Conservation (phyloP, 2,888 invertebrate genomes). For the Macrosiphum euphorbiae region DNA sequence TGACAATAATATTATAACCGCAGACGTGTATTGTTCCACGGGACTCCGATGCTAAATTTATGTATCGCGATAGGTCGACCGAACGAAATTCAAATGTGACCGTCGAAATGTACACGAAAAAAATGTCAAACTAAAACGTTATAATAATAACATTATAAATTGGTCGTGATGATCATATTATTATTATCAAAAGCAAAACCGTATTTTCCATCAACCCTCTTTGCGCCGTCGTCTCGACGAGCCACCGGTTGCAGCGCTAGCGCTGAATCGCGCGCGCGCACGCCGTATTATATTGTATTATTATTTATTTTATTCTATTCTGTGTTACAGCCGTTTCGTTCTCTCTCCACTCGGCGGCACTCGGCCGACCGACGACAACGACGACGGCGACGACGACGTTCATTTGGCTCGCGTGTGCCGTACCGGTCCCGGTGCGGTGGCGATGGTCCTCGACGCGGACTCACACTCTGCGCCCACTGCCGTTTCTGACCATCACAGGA, state of each 20-base stretch:
- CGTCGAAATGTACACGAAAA: not conserved
- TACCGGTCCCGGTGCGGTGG: not conserved
- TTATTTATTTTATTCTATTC: not conserved
- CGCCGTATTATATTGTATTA: not conserved
- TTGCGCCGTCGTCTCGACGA: not conserved
- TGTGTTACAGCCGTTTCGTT: not conserved
- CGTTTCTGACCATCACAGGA: not conserved
- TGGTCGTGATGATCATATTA: not conserved
- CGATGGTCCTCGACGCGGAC: not conserved
- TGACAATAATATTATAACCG: not conserved
- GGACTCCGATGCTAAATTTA: not conserved
- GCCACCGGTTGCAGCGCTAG: conserved; percentile 52
- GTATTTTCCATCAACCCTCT: not conserved
- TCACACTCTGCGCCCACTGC: not conserved
- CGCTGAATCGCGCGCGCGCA: not conserved
- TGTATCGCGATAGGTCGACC: not conserved
- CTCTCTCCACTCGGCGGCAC: not conserved
- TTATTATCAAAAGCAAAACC: not conserved
- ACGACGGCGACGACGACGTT: not conserved
- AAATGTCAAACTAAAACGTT: not conserved
- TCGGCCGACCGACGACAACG: not conserved
- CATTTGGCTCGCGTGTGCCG: not conserved
- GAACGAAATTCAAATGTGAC: not conserved
- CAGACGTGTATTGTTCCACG: not conserved
- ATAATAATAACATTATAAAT: too few species aligned